phyloP scores from a whole-genome alignment of 2,888 invertebrate genomes.

The Latrodectus hesperus region DNA sequence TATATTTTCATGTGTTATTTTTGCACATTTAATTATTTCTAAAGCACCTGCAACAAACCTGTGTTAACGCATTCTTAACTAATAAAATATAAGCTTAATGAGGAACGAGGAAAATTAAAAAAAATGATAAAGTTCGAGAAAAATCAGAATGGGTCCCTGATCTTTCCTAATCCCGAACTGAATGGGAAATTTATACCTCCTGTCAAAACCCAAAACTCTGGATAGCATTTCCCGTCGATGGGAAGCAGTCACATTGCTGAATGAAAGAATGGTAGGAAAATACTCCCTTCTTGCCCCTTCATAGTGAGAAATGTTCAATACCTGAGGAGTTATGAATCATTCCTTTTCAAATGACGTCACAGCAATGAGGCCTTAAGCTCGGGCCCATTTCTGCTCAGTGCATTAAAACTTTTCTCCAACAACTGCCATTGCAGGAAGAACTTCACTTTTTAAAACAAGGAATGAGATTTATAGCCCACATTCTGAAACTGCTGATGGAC shows the following conservation, averaged over 20 bases:
- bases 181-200: neutral
- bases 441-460: constrained; percentile 44
- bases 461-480: constrained; percentile 37
- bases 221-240: constrained; percentile 12
- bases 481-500: constrained; percentile 15
- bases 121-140: too few relatives aligned
- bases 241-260: neutral
- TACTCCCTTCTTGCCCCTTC: neutral
- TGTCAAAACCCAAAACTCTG: neutral
- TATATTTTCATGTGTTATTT: too few relatives aligned
- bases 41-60: too few relatives aligned
- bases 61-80: too few relatives aligned
- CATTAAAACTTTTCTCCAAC: constrained; percentile 59
- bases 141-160: too few relatives aligned
- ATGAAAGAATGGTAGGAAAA: neutral
- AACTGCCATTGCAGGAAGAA: constrained; percentile 15
- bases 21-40: too few relatives aligned
- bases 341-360: constrained; percentile 49
- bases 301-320: constrained; percentile 23
- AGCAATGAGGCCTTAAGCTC: constrained; percentile 2
- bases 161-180: neutral
- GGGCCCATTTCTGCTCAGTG: constrained; percentile 27
- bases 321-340: constrained; percentile 60
- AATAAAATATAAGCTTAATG: too few relatives aligned
- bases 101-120: too few relatives aligned